These are phyloP conservation scores for Scelioninae gen. 2 DNA, from an alignment of 2,888 invertebrate genomes.

Conservation along the genomic window DNA sequence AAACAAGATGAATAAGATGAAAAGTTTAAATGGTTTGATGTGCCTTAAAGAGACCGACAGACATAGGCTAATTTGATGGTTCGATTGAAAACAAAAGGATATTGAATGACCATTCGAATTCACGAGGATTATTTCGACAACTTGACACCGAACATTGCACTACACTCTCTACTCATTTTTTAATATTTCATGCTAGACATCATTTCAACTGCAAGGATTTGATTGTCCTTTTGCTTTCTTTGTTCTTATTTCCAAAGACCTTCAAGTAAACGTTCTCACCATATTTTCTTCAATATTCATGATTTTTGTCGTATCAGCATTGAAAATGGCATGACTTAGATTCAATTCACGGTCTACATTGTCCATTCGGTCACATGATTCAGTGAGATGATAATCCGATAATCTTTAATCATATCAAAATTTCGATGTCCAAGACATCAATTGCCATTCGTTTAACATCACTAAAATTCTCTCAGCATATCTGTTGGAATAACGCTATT, in stretches of 20 bases:
- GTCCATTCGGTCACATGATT: conserved; percentile 8
- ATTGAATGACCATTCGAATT: conserved; percentile 52
- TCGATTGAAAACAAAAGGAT: conserved; percentile 52
- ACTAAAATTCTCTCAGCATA: conserved; percentile 16
- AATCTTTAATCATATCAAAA: conserved; percentile 51
- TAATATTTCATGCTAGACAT: conserved; percentile 2
- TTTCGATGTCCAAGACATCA: conserved; percentile 27
- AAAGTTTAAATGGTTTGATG: conserved; percentile 59
- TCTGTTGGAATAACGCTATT: conserved; percentile 7
- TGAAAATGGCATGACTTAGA: conserved; percentile 54
- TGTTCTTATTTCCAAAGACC: not conserved
- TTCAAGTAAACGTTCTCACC: not conserved
- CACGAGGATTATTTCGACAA: conserved; percentile 42
- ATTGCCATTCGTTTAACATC: conserved; percentile 20
- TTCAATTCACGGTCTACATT: conserved; percentile 28
- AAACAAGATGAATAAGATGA: conserved; percentile 37
- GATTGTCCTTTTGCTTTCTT: conserved; percentile 1
- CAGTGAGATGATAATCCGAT: conserved; percentile 15
- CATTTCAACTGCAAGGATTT: not conserved
- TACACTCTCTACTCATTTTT: conserved; percentile 26
- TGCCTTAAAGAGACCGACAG: conserved; percentile 60
- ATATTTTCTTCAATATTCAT: conserved; percentile 27
- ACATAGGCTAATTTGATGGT: conserved; percentile 59
- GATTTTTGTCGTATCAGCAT: conserved; percentile 54
- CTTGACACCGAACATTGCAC: conserved; percentile 39